phyloP scores from a whole-genome alignment of 2,888 invertebrate genomes.

The Pecten maximus region DNA sequence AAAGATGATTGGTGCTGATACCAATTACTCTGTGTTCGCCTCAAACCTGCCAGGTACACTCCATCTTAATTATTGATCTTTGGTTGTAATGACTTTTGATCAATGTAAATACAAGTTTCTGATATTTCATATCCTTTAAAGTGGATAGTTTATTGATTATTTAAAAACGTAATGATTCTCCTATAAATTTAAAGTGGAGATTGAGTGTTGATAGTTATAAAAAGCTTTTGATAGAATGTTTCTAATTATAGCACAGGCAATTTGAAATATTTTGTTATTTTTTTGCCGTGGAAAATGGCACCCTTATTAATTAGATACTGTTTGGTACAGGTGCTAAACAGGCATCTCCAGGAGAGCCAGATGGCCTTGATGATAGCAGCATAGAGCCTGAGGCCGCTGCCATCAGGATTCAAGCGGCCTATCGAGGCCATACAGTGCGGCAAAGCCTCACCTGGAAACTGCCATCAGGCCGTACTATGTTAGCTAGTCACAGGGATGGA shows the following conservation, averaged over 20 bases:
- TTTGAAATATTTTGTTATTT: too few relatives aligned
- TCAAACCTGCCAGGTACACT: constrained; percentile 72
- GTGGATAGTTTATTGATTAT: too few relatives aligned
- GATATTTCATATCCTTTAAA: not conserved
- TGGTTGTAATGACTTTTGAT: not conserved
- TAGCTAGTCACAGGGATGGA: constrained; percentile 45
- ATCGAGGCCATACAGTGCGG: constrained; percentile 71
- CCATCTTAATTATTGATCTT: not conserved
- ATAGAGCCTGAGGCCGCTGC: constrained; percentile 64
- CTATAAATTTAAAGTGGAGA: too few relatives aligned
- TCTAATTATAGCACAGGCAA: too few relatives aligned
- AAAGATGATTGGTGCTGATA: constrained; percentile 70
- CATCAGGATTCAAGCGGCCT: constrained; percentile 73
- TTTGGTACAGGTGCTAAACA: not conserved
- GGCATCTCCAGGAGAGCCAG: constrained; percentile 33
- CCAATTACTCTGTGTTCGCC: constrained; percentile 73
- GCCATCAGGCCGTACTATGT: constrained; percentile 59
- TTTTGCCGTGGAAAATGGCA: not conserved
- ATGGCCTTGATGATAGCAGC: constrained; percentile 38
- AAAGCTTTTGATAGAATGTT: not conserved
- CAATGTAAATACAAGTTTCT: not conserved
- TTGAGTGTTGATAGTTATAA: not conserved
- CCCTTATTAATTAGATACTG: not conserved
- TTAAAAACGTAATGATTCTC: too few relatives aligned
- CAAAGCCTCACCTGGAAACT: constrained; percentile 65